Evolutionary conservation across 2,113 vertebrate genomes (phyloP), one percentile per base, ranked within the genome.

Genomic region (Hydrolagus affinis): DNA sequence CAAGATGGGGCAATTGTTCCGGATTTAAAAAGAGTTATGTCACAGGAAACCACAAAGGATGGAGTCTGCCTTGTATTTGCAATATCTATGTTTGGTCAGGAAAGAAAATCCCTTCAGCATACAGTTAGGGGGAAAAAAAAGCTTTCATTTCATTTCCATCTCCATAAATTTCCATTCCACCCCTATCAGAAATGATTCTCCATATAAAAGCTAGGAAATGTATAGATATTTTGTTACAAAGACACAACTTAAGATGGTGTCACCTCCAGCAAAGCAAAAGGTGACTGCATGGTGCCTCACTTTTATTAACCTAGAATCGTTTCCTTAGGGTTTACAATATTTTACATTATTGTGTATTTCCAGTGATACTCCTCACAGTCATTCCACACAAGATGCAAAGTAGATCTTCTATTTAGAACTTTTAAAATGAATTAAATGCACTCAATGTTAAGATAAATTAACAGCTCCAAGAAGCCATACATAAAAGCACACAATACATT

Each of bases 221-320:
- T 44, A 44, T 44, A 44, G 44, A 44, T 44, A 44, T 44, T 44
- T 44, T 44, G 44, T 44, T 44, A 44, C 44, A 44, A 44, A 44
- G 44, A 44, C 44, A 3, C 44, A 66, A 75, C 28, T 32, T 83
- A 83, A 83, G 15, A 32, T 66, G n/a, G 17, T 30, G 28, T 83
- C 78, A 30, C 62, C 62, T 83, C 78, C 19, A 30, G 28, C 60
- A 15, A 68, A 83, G 25, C 32, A 83, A 66, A 66, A 30, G 10
- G 62, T 32, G 28, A 83, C 30, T 32, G 8, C 14, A 66, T 15
- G 30, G 21, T 30, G 19, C 15, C 28, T 64, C 12, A 64, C 23
- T 83, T 83, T 66, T 66, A 83, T 66, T 66, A 83, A 66, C 60
- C 66, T 83, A 68, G 78, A 32, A 66, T 83, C 11, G 25, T 83